Evolutionary conservation across 2,797 vertebrate species (phyloP).

Genomic region (Delichon dasypus): DNA sequence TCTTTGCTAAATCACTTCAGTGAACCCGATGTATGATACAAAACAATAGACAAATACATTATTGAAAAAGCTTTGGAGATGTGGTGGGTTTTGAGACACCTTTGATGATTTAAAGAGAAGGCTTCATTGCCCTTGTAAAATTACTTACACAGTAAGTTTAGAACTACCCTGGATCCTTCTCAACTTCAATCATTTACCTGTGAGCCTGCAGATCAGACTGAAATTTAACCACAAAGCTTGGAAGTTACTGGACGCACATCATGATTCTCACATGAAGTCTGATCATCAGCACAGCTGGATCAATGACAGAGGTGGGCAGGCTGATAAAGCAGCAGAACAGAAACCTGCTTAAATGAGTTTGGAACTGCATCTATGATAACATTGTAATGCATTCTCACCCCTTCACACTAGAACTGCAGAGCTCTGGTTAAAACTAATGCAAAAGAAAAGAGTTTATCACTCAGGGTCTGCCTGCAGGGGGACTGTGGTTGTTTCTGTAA

Average conservation of each 20-base stretch:
- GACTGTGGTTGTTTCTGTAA: not conserved
- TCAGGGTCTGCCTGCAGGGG: not conserved
- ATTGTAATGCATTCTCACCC: not conserved
- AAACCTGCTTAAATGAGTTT: not conserved
- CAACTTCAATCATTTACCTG: not conserved
- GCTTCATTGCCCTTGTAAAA: not conserved
- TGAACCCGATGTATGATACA: not conserved
- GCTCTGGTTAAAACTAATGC: not conserved
- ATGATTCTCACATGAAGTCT: conserved; percentile 47
- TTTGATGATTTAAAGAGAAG: not conserved
- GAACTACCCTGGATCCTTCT: not conserved
- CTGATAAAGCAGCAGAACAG: conserved; percentile 39
- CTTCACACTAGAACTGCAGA: not conserved
- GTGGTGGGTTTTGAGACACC: not conserved
- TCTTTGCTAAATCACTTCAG: not conserved
- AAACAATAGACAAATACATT: not conserved
- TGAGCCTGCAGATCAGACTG: not conserved
- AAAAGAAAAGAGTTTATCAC: not conserved
- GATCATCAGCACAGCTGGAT: conserved; percentile 19
- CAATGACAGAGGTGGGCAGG: conserved; percentile 41
- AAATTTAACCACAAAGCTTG: not conserved
- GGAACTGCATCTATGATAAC: not conserved
- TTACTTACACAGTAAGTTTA: not conserved
- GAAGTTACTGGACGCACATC: conserved; percentile 32
- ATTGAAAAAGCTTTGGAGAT: not conserved